Conservation (phyloP, 2,888 invertebrate genomes). For the Phlogophora meticulosa region DNA sequence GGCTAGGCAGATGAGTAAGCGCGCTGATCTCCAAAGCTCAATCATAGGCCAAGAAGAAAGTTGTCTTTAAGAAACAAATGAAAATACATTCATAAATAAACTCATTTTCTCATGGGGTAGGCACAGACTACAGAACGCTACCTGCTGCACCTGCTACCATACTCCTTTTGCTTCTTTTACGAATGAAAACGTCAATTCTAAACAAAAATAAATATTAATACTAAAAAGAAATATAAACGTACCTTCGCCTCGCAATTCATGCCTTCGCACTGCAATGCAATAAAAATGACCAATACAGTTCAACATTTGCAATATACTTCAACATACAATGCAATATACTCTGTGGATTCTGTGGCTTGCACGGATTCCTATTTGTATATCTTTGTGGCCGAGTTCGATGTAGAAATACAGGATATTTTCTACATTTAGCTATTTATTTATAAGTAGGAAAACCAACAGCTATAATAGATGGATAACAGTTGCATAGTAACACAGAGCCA, state of each 20-base stretch:
- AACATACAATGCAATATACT: slow-evolving; percentile 38
- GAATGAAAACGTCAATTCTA: neutral
- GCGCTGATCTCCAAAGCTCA: neutral
- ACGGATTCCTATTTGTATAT: slow-evolving; percentile 2
- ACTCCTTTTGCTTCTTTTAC: no score
- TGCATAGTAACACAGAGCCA: no score
- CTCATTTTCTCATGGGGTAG: no score
- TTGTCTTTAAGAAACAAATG: no score
- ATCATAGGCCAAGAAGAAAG: slow-evolving; percentile 15
- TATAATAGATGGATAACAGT: no score
- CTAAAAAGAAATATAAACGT: slow-evolving; percentile 44
- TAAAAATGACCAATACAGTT: slow-evolving; percentile 45
- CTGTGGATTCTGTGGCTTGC: slow-evolving; percentile 10
- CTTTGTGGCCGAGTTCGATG: neutral
- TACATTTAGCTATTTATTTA: neutral
- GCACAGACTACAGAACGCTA: no score
- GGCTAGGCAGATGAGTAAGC: no score
- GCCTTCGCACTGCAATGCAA: slow-evolving; percentile 73
- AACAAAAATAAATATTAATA: slow-evolving; percentile 21
- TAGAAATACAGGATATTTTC: neutral
- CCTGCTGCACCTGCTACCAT: no score
- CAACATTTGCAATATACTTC: slow-evolving; percentile 41
- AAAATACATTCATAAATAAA: no score
- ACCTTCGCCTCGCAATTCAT: slow-evolving; percentile 70
- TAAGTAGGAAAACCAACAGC: no score